Base-by-base conservation (phyloP, 2,113 vertebrate species). In the Trematocara macrostoma region DNA sequence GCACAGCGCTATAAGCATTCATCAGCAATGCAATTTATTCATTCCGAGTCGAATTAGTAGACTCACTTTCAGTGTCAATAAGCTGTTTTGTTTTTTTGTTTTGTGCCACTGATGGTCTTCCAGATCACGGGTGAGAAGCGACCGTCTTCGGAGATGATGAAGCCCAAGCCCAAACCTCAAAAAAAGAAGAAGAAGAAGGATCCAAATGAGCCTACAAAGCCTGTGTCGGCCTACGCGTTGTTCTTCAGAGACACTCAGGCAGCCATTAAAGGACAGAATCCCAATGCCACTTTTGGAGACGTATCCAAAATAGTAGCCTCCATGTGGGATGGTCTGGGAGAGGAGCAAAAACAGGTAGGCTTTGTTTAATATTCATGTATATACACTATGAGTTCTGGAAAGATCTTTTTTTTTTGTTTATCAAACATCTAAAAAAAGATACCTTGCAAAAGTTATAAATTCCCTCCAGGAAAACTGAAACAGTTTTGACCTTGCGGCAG, bases 111-210 rank as follows among this genome's bases (percentile, higher is more conserved):
- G 93, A 91, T 93, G 81, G 83, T 91, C 61, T 86, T 92, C 34
- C 95, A 98, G 98, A 97, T 97, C 79, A 96, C 97, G 34, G 98
- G 97, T 59, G 99, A 99, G 95, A 99, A 99, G 93, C 97, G 98
- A 92, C 97, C 98, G 35, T 98, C 98, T 8, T 96, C 97, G 6
- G 99, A 99, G 88, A 96, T 98, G 92, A 98, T 97, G 95, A 99
- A 99, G 94, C 97, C 98, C 92, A 99, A 99, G 89, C 97, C 98
- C 92, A 99, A 99, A 92, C 99, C 97, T 83, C 98, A 98, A 89
- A 99, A 99, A 91, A 99, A 99, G 96, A 99, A 99, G 97, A 99
- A 99, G 91, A 99, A 99, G 97, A 99, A 99, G 97, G 99, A 99
- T 85, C 99, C 99, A 53, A 99, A 99, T 0, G 99, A 99, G 96